Base-by-base conservation (phyloP, 2,113 vertebrate species). In the Potamarius usumacintae region DNA sequence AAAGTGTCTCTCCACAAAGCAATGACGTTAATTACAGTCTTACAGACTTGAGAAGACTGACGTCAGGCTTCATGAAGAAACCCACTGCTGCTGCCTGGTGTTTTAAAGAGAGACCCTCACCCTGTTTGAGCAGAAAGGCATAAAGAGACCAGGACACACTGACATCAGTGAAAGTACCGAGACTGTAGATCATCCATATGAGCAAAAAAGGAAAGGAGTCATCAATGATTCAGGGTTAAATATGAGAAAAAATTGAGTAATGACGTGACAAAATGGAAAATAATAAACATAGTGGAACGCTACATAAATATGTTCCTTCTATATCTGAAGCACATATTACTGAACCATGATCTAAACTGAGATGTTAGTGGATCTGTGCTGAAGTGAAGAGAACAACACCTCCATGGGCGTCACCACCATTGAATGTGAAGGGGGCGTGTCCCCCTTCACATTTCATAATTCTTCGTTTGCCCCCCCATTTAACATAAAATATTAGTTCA, bases 1-100 rank as follows among this genome's bases (percentile, higher is more conserved):
- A 74, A 50, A 74, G 42, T 74, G 71, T 74, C 71, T 74, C 71
- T 74, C 71, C 34, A 22, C 71, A 74, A 74, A 50, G 71, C 34
- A 20, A 0, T 48, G 71, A 50, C 22, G 42, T 74, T 48, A 42
- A 50, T 74, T 74, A 50, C 18, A 74, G 71, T 22, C 27, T 71
- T 34, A 0, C 30, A 10, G 27, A 34, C 71, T 74, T 48, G 34
- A 74, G 34, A 74, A 48, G 71, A 1, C 34, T 74, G 71, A 74
- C 71, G 20, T 74, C 71, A 74, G 71, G 3, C 71, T 74, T 74
- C 30, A 72, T 0, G 18, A 18, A 9, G 30, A 18, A 42, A 72
- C 71, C 18, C 71, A 22, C 71, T 74, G 71, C 34, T 74, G 34
- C 42, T 30, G 34, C 34, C 34, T 65, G 63, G 2, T 4, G 62